Base-by-base conservation (phyloP, 2,113 vertebrate genomes). In the Amazona vittata region DNA sequence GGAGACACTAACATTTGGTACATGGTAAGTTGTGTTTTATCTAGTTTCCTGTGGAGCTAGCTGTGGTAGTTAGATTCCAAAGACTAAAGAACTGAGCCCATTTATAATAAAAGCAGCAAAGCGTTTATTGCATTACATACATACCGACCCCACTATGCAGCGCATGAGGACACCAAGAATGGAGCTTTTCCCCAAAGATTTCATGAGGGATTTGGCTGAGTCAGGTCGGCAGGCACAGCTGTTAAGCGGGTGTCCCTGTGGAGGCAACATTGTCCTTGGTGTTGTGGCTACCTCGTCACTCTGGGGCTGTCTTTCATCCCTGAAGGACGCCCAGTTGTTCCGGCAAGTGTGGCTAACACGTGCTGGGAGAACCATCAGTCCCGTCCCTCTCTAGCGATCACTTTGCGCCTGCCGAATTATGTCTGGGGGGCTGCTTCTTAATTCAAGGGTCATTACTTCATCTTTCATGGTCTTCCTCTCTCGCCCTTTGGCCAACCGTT, bases 1-100 rank as follows among this genome's bases (percentile, higher is more conserved):
- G 91, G 98, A 99, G 95, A 98, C 98, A 4, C 98, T 99, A 91
- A 99, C 98, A 12, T 98, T 99, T 21, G 99, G 95, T 99, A 99
- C 47, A 96, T 99, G 98, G 99, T 99, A 92, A 99, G 99, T 98
- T 85, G 50, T 55, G 94, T 49, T 86, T 89, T 93, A 67, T 60
- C 41, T 69, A 71, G 87, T 77, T 95, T 95, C 89, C 94, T 94
- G 47, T 65, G 86, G 90, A 86, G 68, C 18, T 69, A 75, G 59
- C 55, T 67, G 65, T 80, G 73, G n/a, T 59, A 59, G 55, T 22
- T 59, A 59, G 20, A 59, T 59, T n/a, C 55, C 20, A 8, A 59
- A 59, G 55, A n/a, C 55, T 59, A n/a, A 59, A 59, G 33, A 59
- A n/a, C 20, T 59, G 55, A 59, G 55, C 33, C 33, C 33, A n/a